Evolutionary conservation across 2,113 vertebrate species (phyloP).

Genomic region (Thalassarche chlororhynchos): DNA sequence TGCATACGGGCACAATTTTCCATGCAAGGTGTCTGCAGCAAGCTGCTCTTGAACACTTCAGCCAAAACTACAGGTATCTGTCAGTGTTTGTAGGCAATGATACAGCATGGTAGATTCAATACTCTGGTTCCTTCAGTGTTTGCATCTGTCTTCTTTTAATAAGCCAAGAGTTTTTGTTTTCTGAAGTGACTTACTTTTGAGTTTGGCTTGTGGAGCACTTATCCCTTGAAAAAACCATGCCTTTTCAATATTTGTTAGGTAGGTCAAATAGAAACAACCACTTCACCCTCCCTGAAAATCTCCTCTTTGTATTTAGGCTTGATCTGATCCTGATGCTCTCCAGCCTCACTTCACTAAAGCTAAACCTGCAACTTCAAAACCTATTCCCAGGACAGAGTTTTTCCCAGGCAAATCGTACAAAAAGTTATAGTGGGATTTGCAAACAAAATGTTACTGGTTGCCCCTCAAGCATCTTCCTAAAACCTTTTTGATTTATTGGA

Average conservation of each 20-base stretch:
- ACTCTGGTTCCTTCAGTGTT: not conserved
- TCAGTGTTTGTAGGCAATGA: not conserved
- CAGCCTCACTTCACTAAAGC: not conserved
- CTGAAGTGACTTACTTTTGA: not conserved
- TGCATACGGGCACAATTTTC: not conserved
- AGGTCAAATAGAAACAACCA: not conserved
- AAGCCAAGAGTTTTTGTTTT: not conserved
- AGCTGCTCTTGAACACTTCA: not conserved
- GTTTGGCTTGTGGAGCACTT: not conserved
- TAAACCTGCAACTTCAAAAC: not conserved
- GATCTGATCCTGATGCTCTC: not conserved
- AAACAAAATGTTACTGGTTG: not conserved
- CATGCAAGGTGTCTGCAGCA: not conserved
- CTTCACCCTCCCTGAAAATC: not conserved
- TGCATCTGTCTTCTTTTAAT: not conserved
- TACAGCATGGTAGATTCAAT: not conserved
- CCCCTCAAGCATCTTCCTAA: not conserved
- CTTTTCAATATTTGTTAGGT: not conserved
- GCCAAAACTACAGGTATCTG: not conserved
- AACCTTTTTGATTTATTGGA: not conserved
- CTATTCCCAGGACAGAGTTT: not conserved
- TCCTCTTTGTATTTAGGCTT: not conserved
- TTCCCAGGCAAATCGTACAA: not conserved
- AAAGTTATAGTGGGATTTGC: not conserved
- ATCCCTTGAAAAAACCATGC: not conserved